Percentiles rank a stretch among this genome's conserved stretches.
These are phyloP conservation scores for Apis cerana DNA, from an alignment of 1,140 invertebrate genomes.

Conservation along the genomic window DNA sequence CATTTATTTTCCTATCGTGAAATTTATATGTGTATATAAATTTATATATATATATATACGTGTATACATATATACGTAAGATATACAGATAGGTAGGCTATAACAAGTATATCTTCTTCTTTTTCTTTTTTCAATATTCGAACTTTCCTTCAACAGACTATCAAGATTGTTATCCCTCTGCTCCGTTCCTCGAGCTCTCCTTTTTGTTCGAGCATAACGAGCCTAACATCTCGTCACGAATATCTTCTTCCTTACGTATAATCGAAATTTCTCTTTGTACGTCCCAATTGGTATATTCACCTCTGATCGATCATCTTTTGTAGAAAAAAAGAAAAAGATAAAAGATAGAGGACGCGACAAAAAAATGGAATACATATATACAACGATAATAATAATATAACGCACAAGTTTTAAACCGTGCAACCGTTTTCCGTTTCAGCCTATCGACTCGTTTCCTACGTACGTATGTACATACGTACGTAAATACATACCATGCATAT, in stretches of 20 bases:
- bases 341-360: too few relatives aligned
- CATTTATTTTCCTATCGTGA: too few relatives aligned
- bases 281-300: neutral
- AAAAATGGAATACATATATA: too few relatives aligned
- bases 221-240: neutral
- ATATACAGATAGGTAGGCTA: too few relatives aligned
- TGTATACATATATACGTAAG: too few relatives aligned
- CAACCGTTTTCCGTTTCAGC: neutral
- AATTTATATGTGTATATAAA: too few relatives aligned
- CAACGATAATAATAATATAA: too few relatives aligned
- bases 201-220: neutral
- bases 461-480: neutral
- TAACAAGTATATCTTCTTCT: neutral
- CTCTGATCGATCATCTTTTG: neutral
- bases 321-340: too few relatives aligned
- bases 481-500: too few relatives aligned
- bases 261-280: neutral
- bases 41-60: too few relatives aligned
- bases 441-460: neutral
- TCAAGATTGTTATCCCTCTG: neutral
- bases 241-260: neutral
- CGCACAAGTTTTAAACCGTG: neutral
- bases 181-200: neutral
- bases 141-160: neutral
- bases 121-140: neutral